Conservation (phyloP, 2,888 invertebrate species). For the Mylabris sibirica region DNA sequence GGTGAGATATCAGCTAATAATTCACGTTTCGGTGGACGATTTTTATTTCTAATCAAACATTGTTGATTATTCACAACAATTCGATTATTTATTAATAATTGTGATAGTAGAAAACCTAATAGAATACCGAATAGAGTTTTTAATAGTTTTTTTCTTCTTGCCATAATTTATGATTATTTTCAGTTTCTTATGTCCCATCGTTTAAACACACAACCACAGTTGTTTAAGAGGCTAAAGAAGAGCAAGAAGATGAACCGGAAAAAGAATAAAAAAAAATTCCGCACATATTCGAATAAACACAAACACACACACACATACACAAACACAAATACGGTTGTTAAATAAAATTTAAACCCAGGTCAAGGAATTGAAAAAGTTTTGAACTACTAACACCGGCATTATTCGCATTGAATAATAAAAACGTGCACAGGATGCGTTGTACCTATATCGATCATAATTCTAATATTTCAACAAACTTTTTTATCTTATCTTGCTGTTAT, state of each 20-base stretch:
- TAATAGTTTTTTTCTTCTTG: constrained; percentile 50
- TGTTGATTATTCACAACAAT: constrained; percentile 18
- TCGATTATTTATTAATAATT: constrained; percentile 37
- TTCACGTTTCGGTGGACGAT: constrained; percentile 25
- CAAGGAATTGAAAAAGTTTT: constrained; percentile 2
- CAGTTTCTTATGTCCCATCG: constrained; percentile 1
- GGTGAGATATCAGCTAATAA: constrained; percentile 35
- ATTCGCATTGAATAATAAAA: neutral
- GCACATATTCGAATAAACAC: neutral
- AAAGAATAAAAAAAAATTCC: neutral
- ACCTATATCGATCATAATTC: neutral
- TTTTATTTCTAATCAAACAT: constrained; percentile 22
- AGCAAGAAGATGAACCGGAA: neutral
- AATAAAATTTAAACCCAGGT: constrained; percentile 5
- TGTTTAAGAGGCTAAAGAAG: neutral
- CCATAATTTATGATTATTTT: constrained; percentile 41
- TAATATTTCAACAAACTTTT: neutral
- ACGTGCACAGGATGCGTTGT: neutral
- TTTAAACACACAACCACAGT: constrained; percentile 1
- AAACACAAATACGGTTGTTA: neutral
- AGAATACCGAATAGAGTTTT: constrained; percentile 53
- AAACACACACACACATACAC: neutral
- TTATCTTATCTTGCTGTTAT: constrained; percentile 4
- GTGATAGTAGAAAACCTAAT: constrained; percentile 50
- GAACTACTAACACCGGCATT: constrained; percentile 5